Base-by-base conservation (phyloP, 1,140 invertebrate genomes). In the Condylostylus longicornis region DNA sequence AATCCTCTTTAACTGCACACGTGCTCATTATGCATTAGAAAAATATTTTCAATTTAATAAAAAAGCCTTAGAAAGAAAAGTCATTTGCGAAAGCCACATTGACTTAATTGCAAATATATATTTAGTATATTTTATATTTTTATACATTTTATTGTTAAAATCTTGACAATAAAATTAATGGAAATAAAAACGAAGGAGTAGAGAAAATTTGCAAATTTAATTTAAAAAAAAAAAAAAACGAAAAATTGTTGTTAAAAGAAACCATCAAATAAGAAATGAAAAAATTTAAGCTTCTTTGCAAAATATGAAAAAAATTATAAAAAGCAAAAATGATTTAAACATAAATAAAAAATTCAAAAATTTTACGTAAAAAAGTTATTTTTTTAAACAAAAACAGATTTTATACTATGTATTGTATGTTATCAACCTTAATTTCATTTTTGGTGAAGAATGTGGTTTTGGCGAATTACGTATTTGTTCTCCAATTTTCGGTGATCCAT, bases 381-480 rank as follows among this genome's bases (percentile, higher is more conserved):
- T 38, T 23, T 18, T 40, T 4, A 18, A 39, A 38, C 9, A 38
- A 38, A 31, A 31, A 3, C 5, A 15, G 9, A 37, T 10, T 12
- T 33, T 13, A 38, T 33, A 18, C 13, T 41, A 19, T 8, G 12
- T 15, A 4, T 17, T 4, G 8, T n/a, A 27, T n/a, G 14, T 14
- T 32, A 18, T 40, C 34, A 33, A 86, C 82, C 84, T 86, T 54
- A 89, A 68, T 71, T 90, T 89, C 76, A 89, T 83, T 68, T 88
- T 88, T 43, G 84, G 84, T 44, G 83, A 87, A 50, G 78, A 74
- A 53, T 83, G 82, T 44, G 79, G 75, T 47, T 68, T 67, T 12
- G 68, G 60, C 18, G 68, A 66, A 39, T 63, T 68, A 18, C 67
- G 61, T 45, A 55, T 60, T 35, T 46, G 47, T 13, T 69, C 68